Evolutionary conservation across 2,797 vertebrate genomes (phyloP), one percentile per base, ranked within the genome.

Genomic region (Lerista edwardsae): DNA sequence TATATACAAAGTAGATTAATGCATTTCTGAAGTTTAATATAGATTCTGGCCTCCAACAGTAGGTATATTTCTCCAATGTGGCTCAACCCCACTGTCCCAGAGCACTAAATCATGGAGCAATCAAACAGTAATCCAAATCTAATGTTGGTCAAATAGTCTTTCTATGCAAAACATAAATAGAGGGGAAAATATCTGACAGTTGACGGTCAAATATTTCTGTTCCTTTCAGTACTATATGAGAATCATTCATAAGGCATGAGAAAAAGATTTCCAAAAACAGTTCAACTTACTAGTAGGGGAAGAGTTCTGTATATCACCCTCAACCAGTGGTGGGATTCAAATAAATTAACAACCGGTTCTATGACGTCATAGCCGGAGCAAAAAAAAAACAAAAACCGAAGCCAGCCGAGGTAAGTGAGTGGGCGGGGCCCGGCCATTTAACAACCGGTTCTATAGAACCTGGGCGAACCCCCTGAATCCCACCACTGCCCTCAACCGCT

Each of bases 31-130:
- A 74, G 61, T 83, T 72, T 64, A 82, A 75, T 68, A 91, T 82
- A 41, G 55, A 87, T 0, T 71, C 65, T 87, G 14, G 71, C n/a
- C 88, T 88, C 88, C 89, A 91, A 78, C 79, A 93, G 79, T 34
- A 83, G 84, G 90, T 87, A 87, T 79, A 86, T 89, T 84, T 89
- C 61, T 39, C 67, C 80, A 89, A 68, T 57, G 55, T 78, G 71
- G 82, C 57, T 90, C 80, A 87, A 84, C 75, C 80, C 62, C 41
- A 87, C 83, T 69, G 84, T 79, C 86, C 89, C 34, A 74, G 25
- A 91, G 61, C 84, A 86, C 79, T 89, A 92, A 75, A 91, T 92
- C 90, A 90, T 12, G 36, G 62, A 85, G 73, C 84, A 94, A 93
- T 90, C 90, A 91, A 71, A 84, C 79, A 47, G 15, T 51, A 68